These are phyloP conservation scores for Polypterus senegalus DNA, from an alignment of 2,113 vertebrate genomes.

Conservation along the genomic window DNA sequence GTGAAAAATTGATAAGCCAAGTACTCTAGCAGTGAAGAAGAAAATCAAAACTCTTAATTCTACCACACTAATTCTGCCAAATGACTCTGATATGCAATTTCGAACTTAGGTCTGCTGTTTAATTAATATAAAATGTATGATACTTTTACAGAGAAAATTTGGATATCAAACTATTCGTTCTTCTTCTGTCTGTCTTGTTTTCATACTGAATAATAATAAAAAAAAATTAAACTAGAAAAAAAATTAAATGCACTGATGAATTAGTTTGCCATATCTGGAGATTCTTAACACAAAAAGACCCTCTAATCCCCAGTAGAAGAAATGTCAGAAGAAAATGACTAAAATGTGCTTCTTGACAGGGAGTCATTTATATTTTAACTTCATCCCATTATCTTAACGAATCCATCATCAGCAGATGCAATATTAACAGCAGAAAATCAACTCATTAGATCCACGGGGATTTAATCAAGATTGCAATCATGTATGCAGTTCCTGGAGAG, in stretches of 20 bases:
- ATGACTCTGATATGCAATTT: too few relatives aligned
- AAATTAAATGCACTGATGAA: conserved; percentile 28
- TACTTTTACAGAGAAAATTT: too few relatives aligned
- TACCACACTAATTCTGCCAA: too few relatives aligned
- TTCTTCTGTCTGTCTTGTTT: too few relatives aligned
- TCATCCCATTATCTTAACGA: conserved; percentile 99
- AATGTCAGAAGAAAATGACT: conserved; percentile 95
- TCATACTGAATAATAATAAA: too few relatives aligned
- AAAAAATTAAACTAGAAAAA: too few relatives aligned
- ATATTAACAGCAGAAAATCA: conserved; percentile 99
- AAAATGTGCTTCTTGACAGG: conserved; percentile 99
- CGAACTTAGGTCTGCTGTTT: too few relatives aligned
- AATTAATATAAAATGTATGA: too few relatives aligned
- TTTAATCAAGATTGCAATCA: conserved; percentile 99
- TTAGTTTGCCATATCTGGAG: conserved; percentile 67
- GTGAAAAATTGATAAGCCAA: too few relatives aligned
- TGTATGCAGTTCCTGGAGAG: conserved; percentile 86
- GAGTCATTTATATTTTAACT: conserved; percentile 99
- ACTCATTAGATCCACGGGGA: conserved; percentile 99
- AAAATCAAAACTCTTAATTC: too few relatives aligned
- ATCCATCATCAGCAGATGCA: conserved; percentile 99
- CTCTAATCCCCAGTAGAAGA: conserved; percentile 64
- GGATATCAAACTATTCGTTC: too few relatives aligned
- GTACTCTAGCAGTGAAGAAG: too few relatives aligned
- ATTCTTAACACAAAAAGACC: conserved; percentile 62